These are phyloP conservation scores for Caenorhabditis tropicalis DNA, from an alignment of 1,140 invertebrate genomes.

Conservation along the genomic window DNA sequence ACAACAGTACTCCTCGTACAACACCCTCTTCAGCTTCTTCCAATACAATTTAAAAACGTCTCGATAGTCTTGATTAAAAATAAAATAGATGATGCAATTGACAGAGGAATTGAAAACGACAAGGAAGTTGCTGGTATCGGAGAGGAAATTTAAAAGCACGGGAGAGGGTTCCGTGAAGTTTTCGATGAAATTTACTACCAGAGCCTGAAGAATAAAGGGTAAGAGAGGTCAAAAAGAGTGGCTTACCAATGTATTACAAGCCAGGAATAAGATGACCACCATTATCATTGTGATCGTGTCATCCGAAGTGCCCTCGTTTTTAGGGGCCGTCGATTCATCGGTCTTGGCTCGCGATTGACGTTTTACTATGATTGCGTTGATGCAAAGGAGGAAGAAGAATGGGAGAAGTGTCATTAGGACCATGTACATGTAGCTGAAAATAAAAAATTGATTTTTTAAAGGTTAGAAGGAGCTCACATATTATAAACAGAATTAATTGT, in stretches of 20 bases:
- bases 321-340: constrained; percentile 29
- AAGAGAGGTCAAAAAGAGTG: neutral
- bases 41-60: constrained; percentile 60
- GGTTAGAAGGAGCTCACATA: constrained; percentile 48
- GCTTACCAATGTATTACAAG: constrained; percentile 67
- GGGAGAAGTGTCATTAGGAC: constrained; percentile 70
- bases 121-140: constrained; percentile 69
- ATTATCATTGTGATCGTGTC: constrained; percentile 71
- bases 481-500: constrained; percentile 70
- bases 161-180: constrained; percentile 70
- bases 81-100: constrained; percentile 69
- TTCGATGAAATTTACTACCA: constrained; percentile 71
- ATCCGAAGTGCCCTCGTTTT: constrained; percentile 54
- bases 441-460: neutral
- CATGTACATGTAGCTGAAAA: constrained; percentile 67
- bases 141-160: constrained; percentile 67
- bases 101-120: constrained; percentile 70
- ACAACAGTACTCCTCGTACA: neutral
- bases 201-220: constrained; percentile 55
- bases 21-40: neutral
- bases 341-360: constrained; percentile 52
- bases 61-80: constrained; percentile 70
- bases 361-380: constrained; percentile 67
- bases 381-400: constrained; percentile 67
- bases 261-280: constrained; percentile 68